Percentiles rank a stretch among this genome's conserved stretches.
phyloP scores from a whole-genome alignment of 2,113 vertebrate genomes.

The Siniperca chuatsi region DNA sequence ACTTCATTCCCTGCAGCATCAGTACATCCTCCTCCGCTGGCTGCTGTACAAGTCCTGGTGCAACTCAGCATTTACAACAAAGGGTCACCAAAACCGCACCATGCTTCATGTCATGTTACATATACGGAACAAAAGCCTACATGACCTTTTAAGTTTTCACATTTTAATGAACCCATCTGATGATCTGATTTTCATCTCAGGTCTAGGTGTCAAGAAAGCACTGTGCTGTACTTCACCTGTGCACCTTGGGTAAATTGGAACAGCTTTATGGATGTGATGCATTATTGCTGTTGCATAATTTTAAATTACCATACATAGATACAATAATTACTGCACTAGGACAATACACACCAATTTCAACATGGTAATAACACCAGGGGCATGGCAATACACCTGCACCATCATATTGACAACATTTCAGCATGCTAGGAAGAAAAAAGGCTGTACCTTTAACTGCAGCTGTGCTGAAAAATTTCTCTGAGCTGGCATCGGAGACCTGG shows the following conservation, averaged over 20 bases:
- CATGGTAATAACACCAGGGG: not conserved
- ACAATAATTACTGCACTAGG: not conserved
- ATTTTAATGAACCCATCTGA: conserved; percentile 41
- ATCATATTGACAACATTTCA: not conserved
- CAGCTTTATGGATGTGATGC: conserved; percentile 6
- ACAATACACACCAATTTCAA: conserved; percentile 8
- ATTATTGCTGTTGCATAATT: conserved; percentile 6
- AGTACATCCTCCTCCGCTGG: conserved; percentile 40
- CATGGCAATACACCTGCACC: conserved; percentile 2
- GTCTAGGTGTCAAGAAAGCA: not conserved
- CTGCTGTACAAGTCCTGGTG: not conserved
- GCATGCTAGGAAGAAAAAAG: not conserved
- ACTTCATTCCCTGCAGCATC: conserved; percentile 50
- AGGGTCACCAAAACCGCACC: not conserved
- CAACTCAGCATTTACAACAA: conserved; percentile 40
- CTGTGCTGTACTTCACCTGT: not conserved
- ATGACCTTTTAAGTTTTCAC: not conserved
- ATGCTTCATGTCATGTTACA: not conserved
- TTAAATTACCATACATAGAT: not conserved
- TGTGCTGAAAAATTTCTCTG: conserved; percentile 96
- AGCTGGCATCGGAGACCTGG: conserved; percentile 95
- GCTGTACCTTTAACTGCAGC: conserved; percentile 94
- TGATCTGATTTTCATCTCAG: conserved; percentile 9
- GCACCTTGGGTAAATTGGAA: not conserved
- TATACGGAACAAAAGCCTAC: not conserved